phyloP scores from a whole-genome alignment of 2,888 invertebrate genomes.

The Priocnemis perturbator region DNA sequence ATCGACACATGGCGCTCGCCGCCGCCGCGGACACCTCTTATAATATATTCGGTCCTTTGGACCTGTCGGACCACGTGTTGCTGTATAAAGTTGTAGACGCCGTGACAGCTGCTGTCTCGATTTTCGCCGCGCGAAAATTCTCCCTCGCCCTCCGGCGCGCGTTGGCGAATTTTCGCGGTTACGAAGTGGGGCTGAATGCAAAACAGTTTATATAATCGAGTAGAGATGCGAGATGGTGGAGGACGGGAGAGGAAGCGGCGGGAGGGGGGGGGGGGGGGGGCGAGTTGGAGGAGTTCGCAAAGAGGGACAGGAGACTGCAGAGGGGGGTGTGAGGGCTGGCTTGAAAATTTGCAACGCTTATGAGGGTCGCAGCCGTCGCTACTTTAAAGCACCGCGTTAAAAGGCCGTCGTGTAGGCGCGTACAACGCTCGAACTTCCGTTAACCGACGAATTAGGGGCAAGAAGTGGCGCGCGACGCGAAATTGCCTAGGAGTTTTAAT shows the following conservation, averaged over 20 bases:
- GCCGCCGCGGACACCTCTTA: constrained; percentile 39
- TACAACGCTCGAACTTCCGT: constrained; percentile 8
- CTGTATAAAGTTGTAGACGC: constrained; percentile 51
- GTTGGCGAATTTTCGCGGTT: constrained; percentile 27
- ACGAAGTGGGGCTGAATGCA: constrained; percentile 34
- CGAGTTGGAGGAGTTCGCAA: background rate
- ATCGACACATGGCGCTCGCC: constrained; percentile 48
- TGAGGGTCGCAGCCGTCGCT: constrained; percentile 39
- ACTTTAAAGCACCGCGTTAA: constrained; percentile 7
- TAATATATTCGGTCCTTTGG: constrained; percentile 53
- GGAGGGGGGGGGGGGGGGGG: background rate
- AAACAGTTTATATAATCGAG: constrained; percentile 48
- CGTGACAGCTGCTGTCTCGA: constrained; percentile 60
- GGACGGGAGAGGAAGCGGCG: too few relatives aligned
- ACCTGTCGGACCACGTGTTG: constrained; percentile 66
- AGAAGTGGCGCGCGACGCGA: background rate
- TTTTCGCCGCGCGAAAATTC: constrained; percentile 35
- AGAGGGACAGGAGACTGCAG: too few relatives aligned
- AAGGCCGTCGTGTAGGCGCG: background rate
- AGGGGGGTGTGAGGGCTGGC: constrained; percentile 4
- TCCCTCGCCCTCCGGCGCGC: constrained; percentile 32
- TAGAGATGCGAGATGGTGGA: too few relatives aligned
- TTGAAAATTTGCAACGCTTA: constrained; percentile 59
- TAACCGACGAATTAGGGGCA: background rate
- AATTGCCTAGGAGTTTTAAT: background rate